Evolutionary conservation across 2,888 invertebrate species (phyloP).

Genomic region (Reticulitermes lucifugus): DNA sequence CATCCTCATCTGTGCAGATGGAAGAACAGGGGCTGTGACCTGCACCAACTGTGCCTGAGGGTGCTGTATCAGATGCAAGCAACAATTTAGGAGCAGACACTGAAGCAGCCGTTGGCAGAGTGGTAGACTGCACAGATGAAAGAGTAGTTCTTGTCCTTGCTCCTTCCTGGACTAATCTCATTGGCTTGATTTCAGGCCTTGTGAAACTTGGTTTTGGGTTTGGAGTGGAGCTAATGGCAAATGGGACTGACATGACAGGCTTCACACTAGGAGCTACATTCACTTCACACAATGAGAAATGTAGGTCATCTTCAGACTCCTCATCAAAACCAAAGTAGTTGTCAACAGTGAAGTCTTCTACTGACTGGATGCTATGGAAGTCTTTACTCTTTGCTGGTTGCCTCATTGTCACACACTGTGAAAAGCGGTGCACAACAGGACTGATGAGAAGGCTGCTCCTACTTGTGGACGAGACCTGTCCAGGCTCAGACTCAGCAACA

Average conservation of each 20-base stretch:
- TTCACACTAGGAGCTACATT: not conserved
- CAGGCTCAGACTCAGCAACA: not conserved
- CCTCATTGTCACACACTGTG: not conserved
- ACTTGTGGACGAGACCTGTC: not conserved
- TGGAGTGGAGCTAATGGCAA: conserved; percentile 3
- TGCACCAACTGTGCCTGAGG: no score
- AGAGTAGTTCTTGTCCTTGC: not conserved
- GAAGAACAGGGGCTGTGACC: no score
- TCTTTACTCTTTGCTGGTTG: not conserved
- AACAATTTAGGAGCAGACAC: no score
- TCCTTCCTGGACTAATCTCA: not conserved
- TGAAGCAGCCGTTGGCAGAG: no score
- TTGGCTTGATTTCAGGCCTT: not conserved
- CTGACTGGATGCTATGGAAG: not conserved
- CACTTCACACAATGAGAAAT: not conserved
- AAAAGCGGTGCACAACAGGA: not conserved
- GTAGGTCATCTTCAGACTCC: conserved; percentile 1
- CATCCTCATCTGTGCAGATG: no score
- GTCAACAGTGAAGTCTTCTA: not conserved
- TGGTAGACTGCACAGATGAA: no score
- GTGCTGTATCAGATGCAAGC: no score
- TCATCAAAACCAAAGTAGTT: conserved; percentile 39
- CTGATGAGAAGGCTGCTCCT: not conserved
- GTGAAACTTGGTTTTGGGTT: not conserved
- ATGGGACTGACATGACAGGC: not conserved